Conservation (phyloP, 2,888 invertebrate species). For the Resseliella maxima region DNA sequence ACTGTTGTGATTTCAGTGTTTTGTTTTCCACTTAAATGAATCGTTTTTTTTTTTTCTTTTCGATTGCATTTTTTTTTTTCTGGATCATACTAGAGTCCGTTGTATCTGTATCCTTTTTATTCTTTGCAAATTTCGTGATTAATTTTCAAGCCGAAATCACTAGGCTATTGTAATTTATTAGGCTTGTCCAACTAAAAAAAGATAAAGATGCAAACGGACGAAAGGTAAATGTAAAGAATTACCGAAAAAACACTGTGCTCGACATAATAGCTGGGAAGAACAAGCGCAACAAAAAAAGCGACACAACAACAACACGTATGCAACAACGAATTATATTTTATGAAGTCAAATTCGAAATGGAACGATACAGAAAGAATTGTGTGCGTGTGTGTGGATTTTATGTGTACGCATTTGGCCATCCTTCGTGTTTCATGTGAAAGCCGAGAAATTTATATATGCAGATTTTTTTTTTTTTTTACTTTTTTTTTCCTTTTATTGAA, state of each 20-base stretch:
- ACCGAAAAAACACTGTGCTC: background rate
- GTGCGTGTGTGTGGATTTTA: background rate
- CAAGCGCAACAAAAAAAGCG: too few relatives aligned
- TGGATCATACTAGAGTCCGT: too few relatives aligned
- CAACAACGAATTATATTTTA: constrained; percentile 1
- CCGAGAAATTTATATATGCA: constrained; percentile 7
- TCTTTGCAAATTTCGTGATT: too few relatives aligned
- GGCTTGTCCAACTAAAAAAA: background rate
- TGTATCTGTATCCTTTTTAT: too few relatives aligned
- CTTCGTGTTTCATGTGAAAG: background rate
- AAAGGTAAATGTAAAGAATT: background rate
- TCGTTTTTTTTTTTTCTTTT: too few relatives aligned
- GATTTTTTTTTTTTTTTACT: background rate
- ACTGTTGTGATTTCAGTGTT: too few relatives aligned
- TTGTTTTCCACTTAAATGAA: too few relatives aligned
- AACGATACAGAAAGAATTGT: background rate
- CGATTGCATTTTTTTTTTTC: too few relatives aligned
- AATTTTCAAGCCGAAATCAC: constrained; percentile 16
- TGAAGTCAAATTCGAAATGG: background rate
- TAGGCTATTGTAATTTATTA: constrained; percentile 34
- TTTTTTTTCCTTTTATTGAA: background rate
- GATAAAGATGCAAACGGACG: constrained; percentile 1
- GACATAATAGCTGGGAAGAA: background rate
- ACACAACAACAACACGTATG: too few relatives aligned
- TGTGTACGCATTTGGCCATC: background rate